Percentiles rank a stretch among this genome's conserved stretches.
Conservation (phyloP, 2,113 vertebrate genomes). For the Neogale vison region DNA sequence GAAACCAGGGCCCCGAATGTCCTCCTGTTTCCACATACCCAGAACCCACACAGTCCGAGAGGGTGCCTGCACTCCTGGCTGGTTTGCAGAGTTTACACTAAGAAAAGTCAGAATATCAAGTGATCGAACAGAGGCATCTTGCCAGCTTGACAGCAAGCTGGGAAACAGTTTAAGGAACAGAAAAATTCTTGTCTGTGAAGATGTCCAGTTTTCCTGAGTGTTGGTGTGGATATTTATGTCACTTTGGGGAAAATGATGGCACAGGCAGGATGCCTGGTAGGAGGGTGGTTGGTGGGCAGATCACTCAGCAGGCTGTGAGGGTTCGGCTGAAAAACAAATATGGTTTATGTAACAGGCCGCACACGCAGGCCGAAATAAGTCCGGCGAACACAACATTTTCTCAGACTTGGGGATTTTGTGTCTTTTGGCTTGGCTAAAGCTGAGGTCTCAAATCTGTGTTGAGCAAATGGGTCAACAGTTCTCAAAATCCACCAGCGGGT, state of each 20-base stretch:
- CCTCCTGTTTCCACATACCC: neutral
- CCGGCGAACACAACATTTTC: neutral
- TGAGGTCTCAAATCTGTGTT: neutral
- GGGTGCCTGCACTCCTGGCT: neutral
- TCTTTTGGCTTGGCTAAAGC: neutral
- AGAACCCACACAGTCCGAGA: neutral
- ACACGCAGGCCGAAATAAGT: neutral
- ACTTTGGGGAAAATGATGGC: conserved; percentile 48
- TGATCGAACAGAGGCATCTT: conserved; percentile 27
- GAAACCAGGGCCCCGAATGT: neutral
- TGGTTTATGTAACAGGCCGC: neutral
- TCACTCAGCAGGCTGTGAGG: neutral
- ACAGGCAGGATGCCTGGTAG: neutral
- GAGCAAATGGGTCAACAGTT: neutral
- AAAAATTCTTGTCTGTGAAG: conserved; percentile 61
- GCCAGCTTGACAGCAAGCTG: conserved; percentile 60
- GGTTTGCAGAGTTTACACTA: neutral
- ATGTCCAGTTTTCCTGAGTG: conserved; percentile 66
- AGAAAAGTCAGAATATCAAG: conserved; percentile 42
- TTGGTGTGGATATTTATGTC: conserved; percentile 71
- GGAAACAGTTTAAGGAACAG: conserved; percentile 62
- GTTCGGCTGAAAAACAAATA: neutral
- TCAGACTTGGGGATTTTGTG: neutral
- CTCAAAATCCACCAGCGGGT: neutral
- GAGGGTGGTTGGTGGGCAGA: neutral